A percentile compares a stretch with the other conserved stretches of the same genome.
These are phyloP conservation scores for Emydura subglobosa DNA, from an alignment of 2,113 vertebrate species.

Conservation along the genomic window DNA sequence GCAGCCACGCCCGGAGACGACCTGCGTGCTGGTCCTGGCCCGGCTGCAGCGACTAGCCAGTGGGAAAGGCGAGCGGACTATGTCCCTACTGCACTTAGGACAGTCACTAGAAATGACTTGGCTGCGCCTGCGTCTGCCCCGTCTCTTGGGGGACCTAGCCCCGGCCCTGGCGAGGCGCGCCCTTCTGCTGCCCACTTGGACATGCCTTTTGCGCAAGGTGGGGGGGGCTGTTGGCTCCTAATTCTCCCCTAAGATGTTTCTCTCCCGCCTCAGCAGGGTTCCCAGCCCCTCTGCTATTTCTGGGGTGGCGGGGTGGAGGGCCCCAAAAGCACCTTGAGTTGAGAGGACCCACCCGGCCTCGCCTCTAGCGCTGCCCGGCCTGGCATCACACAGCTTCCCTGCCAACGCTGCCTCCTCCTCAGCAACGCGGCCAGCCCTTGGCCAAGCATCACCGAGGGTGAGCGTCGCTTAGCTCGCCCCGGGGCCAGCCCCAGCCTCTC, in stretches of 20 bases:
- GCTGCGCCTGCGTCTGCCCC: too few relatives aligned
- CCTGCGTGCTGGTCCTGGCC: rapidly evolving
- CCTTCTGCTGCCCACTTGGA: too few relatives aligned
- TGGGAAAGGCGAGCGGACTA: neutral
- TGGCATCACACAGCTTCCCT: neutral
- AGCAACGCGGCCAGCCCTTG: too few relatives aligned
- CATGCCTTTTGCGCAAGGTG: too few relatives aligned
- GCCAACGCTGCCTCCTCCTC: too few relatives aligned
- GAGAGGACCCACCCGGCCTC: neutral
- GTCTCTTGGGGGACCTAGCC: too few relatives aligned
- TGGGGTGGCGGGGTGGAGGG: rapidly evolving
- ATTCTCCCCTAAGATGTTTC: neutral
- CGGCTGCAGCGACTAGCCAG: neutral
- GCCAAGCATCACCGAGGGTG: neutral
- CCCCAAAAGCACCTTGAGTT: neutral
- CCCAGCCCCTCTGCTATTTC: neutral
- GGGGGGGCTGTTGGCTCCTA: too few relatives aligned
- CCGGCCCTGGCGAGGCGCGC: too few relatives aligned
- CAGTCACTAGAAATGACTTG: too few relatives aligned
- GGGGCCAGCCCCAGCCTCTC: neutral
- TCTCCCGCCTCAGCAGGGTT: neutral
- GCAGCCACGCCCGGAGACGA: neutral
- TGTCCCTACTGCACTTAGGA: too few relatives aligned
- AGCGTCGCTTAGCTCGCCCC: neutral
- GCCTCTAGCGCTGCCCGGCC: neutral